phyloP scores from a whole-genome alignment of 2,888 invertebrate genomes.

The Lochmaea capreae region DNA sequence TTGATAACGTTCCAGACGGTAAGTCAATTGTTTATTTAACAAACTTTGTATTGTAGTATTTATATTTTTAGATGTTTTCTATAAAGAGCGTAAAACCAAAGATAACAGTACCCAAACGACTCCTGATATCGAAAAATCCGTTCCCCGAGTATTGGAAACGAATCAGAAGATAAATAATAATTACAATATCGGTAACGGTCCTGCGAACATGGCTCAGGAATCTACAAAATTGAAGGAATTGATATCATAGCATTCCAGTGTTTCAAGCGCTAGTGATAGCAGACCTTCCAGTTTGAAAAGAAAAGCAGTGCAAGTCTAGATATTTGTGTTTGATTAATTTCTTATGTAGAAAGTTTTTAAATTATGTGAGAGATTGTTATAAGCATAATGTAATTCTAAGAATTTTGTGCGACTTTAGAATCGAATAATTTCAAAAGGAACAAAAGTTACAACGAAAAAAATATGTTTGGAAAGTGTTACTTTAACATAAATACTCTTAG shows the following conservation, averaged over 20 bases:
- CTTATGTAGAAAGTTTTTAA: background rate
- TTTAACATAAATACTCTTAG: too few species aligned
- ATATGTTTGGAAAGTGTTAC: too few species aligned
- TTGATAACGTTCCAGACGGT: conserved; percentile 55
- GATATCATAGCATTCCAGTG: conserved; percentile 61
- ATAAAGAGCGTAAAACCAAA: conserved; percentile 57
- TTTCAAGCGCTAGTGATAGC: conserved; percentile 28
- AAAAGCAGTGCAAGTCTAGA: conserved; percentile 63
- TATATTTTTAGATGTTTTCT: conserved; percentile 41
- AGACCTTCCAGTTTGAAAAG: conserved; percentile 62
- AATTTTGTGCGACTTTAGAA: background rate
- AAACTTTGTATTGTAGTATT: background rate
- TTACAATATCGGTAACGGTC: conserved; percentile 62
- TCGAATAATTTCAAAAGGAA: background rate
- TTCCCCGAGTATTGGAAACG: conserved; percentile 51
- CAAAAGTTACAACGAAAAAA: too few species aligned
- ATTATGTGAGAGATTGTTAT: background rate
- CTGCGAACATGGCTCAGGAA: conserved; percentile 55
- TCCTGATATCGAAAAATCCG: conserved; percentile 46
- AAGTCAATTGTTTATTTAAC: conserved; percentile 8
- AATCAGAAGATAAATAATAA: conserved; percentile 62
- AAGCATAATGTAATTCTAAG: background rate
- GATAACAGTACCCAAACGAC: conserved; percentile 63
- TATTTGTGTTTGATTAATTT: background rate
- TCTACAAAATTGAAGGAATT: conserved; percentile 59